phyloP scores from a whole-genome alignment of 2,888 invertebrate genomes.

The Meta bourneti region DNA sequence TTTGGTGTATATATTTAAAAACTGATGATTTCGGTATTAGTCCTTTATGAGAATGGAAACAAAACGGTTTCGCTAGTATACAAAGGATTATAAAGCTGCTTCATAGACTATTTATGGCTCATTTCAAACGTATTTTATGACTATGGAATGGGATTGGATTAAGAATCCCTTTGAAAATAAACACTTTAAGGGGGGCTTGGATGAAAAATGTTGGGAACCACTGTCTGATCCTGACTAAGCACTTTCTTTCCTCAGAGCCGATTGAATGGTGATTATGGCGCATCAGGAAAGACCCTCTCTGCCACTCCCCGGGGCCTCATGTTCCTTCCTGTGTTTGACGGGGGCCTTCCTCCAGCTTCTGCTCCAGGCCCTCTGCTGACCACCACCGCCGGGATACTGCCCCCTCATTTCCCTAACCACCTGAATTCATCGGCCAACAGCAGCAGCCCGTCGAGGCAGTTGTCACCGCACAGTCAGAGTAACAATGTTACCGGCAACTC shows the following conservation, averaged over 20 bases:
- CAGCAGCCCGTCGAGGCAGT: conserved; percentile 64
- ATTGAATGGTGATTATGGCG: conserved; percentile 76
- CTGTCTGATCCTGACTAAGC: no score
- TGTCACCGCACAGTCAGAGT: conserved; percentile 48
- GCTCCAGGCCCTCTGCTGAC: conserved; percentile 46
- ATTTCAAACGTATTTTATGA: no score
- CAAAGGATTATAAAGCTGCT: no score
- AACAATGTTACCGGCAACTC: conserved; percentile 39
- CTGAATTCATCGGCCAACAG: conserved; percentile 44
- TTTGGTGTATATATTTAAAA: no score
- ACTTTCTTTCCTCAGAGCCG: conserved; percentile 58
- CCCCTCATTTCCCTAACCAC: conserved; percentile 69
- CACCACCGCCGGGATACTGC: conserved; percentile 59
- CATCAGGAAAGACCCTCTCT: conserved; percentile 53
- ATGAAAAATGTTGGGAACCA: no score
- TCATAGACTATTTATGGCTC: no score
- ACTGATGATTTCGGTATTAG: no score
- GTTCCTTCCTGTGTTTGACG: conserved; percentile 75
- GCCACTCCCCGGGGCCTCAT: conserved; percentile 68
- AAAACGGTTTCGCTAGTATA: no score
- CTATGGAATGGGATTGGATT: no score
- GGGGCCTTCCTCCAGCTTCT: conserved; percentile 59
- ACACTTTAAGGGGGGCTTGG: no score
- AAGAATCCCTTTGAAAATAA: no score
- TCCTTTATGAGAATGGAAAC: no score